Base-by-base conservation (phyloP, 2,888 invertebrate species). In the Eupithecia insigniata region DNA sequence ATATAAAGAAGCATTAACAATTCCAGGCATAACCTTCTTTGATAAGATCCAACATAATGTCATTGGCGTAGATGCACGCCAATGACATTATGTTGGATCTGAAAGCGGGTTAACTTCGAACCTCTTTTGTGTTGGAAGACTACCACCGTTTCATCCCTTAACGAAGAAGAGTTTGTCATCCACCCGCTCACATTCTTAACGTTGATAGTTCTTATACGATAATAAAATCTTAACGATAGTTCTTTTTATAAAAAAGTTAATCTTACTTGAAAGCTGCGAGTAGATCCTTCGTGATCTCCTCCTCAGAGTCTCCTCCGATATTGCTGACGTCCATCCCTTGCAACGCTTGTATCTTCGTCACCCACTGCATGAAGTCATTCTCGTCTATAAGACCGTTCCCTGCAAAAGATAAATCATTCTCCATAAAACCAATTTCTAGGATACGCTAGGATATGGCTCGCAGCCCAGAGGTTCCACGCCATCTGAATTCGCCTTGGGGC, bases 341-440 rank as follows among this genome's bases (percentile, higher is more conserved):
- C 81, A 96, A 82, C 64, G 96, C 95, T 87, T 97, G 96, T 86
- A 97, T 96, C 85, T 96, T 95, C 79, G 95, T 96, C 79, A 97
- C 96, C 96, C 97, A 97, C 82, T 96, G 96, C 88, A 97, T 95
- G 89, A 97, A 97, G 88, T 97, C 97, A 75, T 96, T 95, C 88
- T 97, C 97, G 85, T 96, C 96, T 91, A 97, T 96, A 82, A 96
- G 91, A 77, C 96, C 96, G 82, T 96, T 96, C 58, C 96, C 97
- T 96, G 92, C 10, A 7, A 76, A 30, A 2, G 34, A 68, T 1
- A 55, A 71, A 68, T 14, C 1, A 26, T 51, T 22, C 10, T 22
- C 22, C 22, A 51, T 51, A 51, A 51, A 51, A 51, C 10, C 3
- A 5, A 4, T 39, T 39, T 39, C 16, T 36, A 36, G 36, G 36